These are phyloP conservation scores for Dolichopus griseipennis DNA, from an alignment of 2,888 invertebrate genomes.

Conservation along the genomic window DNA sequence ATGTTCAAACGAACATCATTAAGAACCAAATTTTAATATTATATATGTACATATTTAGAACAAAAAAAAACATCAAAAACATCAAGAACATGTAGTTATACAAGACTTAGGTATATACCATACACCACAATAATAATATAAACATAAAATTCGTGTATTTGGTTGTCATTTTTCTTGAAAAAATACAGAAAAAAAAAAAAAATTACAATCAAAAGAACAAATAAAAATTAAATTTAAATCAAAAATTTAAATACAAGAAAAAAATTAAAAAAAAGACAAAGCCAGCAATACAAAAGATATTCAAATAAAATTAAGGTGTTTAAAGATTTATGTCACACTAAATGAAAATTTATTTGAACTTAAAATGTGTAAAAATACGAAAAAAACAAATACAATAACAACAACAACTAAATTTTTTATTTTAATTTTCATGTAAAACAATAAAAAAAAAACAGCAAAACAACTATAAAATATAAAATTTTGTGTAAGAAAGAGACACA, in stretches of 20 bases:
- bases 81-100: too few species aligned
- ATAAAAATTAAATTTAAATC: background rate
- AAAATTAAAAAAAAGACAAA: background rate
- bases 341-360: slow-evolving; percentile 2
- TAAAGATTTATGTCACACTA: background rate
- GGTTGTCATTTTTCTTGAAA: background rate
- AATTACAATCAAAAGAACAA: background rate
- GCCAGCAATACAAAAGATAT: background rate
- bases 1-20: too few species aligned
- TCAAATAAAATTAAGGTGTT: background rate
- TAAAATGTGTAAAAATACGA: background rate
- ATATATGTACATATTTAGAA: too few species aligned
- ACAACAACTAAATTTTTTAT: background rate
- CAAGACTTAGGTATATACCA: too few species aligned
- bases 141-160: too few species aligned
- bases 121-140: too few species aligned
- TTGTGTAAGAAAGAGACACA: background rate
- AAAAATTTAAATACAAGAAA: background rate
- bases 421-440: background rate
- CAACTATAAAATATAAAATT: too few species aligned
- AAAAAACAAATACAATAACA: background rate
- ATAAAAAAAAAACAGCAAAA: background rate
- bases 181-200: background rate
- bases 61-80: too few species aligned
- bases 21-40: too few species aligned